Percentiles rank a stretch among this genome's conserved stretches.
phyloP scores from a whole-genome alignment of 2,888 invertebrate genomes.

The Hemistola chrysoprasaria region DNA sequence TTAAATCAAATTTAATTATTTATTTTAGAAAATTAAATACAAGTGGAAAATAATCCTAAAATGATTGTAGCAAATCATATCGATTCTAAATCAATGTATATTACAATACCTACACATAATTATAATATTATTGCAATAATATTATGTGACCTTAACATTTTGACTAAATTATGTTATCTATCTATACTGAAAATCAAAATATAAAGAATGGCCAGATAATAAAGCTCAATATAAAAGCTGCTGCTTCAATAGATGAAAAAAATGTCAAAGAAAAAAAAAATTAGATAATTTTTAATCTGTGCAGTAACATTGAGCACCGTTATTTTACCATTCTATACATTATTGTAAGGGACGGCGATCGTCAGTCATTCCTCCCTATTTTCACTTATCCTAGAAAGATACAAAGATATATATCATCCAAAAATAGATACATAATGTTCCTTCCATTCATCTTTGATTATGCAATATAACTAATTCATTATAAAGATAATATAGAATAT shows the following conservation, averaged over 20 bases:
- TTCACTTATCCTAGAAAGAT: constrained; percentile 30
- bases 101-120: constrained; percentile 40
- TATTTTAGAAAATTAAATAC: constrained; percentile 75
- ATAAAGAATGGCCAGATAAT: too few relatives aligned
- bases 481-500: constrained; percentile 37
- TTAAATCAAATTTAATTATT: constrained; percentile 50
- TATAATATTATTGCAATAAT: constrained; percentile 46
- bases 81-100: constrained; percentile 52
- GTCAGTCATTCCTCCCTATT: constrained; percentile 42
- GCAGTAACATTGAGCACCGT: too few relatives aligned
- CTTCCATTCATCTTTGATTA: constrained; percentile 33
- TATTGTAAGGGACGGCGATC: constrained; percentile 47
- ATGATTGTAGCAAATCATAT: constrained; percentile 36
- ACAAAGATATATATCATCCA: constrained; percentile 41
- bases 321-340: constrained; percentile 21
- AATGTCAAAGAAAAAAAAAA: too few relatives aligned
- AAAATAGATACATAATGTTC: constrained; percentile 41
- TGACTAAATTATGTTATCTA: constrained; percentile 45
- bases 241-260: too few relatives aligned
- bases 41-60: constrained; percentile 59
- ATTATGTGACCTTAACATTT: constrained; percentile 42
- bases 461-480: constrained; percentile 23
- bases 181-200: constrained; percentile 32
- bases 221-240: too few relatives aligned
- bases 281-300: too few relatives aligned